Conservation (phyloP, 2,797 vertebrate species). For the Stomatorhinus walkeri region DNA sequence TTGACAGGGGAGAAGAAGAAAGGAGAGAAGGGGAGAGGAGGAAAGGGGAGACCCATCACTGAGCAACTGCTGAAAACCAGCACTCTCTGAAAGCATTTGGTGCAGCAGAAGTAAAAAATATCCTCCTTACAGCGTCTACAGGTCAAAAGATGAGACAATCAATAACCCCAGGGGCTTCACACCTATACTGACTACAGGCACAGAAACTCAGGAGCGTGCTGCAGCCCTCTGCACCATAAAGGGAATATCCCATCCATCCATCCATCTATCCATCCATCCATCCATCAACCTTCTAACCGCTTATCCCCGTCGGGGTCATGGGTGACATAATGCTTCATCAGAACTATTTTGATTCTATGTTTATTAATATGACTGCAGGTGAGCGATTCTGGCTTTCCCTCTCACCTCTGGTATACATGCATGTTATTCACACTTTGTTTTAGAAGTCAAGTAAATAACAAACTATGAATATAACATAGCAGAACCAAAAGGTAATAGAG, state of each 20-base stretch:
- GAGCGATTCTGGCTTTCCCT: background rate
- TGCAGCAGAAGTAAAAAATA: background rate
- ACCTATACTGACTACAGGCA: background rate
- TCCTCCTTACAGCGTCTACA: background rate
- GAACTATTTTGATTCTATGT: background rate
- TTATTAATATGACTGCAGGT: background rate
- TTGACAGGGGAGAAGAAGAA: background rate
- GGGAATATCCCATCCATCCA: background rate
- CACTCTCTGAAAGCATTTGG: background rate
- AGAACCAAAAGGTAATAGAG: background rate
- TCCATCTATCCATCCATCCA: background rate
- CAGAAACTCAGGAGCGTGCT: background rate
- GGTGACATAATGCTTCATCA: background rate
- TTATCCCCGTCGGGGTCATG: background rate
- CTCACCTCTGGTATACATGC: background rate
- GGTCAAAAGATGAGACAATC: background rate
- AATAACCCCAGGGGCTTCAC: background rate
- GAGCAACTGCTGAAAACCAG: background rate
- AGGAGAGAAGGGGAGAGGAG: background rate
- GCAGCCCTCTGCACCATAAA: background rate
- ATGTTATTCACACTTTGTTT: background rate
- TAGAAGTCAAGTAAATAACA: conserved; percentile 12
- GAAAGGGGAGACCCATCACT: background rate
- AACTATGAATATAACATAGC: background rate
- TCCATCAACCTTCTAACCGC: background rate